phyloP scores from a whole-genome alignment of 2,113 vertebrate genomes.

The Callipepla californica region DNA sequence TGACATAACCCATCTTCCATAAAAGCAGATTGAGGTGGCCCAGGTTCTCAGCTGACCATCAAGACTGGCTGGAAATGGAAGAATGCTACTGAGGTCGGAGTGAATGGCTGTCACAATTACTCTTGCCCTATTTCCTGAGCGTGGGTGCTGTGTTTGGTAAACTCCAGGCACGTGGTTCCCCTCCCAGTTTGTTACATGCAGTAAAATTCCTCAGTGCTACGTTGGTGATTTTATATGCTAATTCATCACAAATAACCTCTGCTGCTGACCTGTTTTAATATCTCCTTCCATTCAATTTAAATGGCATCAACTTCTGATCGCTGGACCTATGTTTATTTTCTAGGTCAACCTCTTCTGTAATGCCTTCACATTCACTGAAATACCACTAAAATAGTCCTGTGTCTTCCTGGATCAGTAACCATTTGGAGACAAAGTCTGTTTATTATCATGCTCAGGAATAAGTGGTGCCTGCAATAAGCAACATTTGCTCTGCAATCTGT shows the following conservation, averaged over 20 bases:
- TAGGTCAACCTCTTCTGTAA: conserved; percentile 56
- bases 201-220: not conserved
- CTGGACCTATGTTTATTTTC: conserved; percentile 49
- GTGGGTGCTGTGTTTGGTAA: conserved; percentile 62
- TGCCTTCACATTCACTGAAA: conserved; percentile 29
- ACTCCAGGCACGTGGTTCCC: conserved; percentile 53
- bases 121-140: conserved; percentile 43
- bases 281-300: conserved; percentile 26
- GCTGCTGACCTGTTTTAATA: conserved; percentile 52
- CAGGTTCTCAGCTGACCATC: not conserved
- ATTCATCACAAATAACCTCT: conserved; percentile 1
- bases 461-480: conserved; percentile 72
- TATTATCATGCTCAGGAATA: conserved; percentile 62
- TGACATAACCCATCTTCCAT: not conserved
- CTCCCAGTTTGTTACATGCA: conserved; percentile 7
- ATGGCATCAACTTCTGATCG: conserved; percentile 9
- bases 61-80: not conserved
- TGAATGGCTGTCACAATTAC: not conserved
- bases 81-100: not conserved
- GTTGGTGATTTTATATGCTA: conserved; percentile 16
- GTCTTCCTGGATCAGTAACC: conserved; percentile 71
- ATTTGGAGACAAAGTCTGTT: conserved; percentile 75
- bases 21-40: not conserved
- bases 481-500: conserved; percentile 75
- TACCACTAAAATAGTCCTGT: conserved; percentile 62